Base-by-base conservation (phyloP, 2,888 invertebrate species). In the Amblyjoppa fuscipennis region DNA sequence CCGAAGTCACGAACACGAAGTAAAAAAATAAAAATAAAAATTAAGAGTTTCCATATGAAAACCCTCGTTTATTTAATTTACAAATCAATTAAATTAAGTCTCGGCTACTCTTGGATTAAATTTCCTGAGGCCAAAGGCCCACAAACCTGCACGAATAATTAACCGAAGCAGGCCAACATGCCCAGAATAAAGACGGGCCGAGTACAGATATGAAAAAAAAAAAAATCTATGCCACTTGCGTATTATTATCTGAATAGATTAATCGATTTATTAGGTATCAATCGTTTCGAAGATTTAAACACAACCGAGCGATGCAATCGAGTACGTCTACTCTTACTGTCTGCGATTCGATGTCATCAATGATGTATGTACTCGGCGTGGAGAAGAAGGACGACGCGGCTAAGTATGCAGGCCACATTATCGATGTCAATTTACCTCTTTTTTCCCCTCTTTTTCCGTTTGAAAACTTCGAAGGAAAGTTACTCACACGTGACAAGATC, bases 321-420 rank as follows among this genome's bases (percentile, higher is more conserved):
- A 59, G 59, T 6, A 11, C 25, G 7, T 34, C 31, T 64, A 31
- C 28, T 64, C 34, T 31, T 5, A 34, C 61, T 16, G 34, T 64
- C 34, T 34, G 6, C 53, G 41, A 9, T 11, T 34, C 49, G n/a
- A 49, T 51, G 34, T 51, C 64, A 34, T 64, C 51, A 20, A 75
- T 51, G 66, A 76, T 66, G 45, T 75, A 66, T 66, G 51, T 45
- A 34, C 13, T 20, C 41, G 38, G 41, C 64, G 38, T 51, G 31
- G 28, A 28, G 31, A 11, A 61, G 64, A 51, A 75, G 49, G 61
- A 66, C 49, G 51, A 75, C 61, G 9, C 6, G 61, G 45, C 45
- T 61, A 38, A 49, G 45, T 41, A 41, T 74, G 61, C 73, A 73
- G 73, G 38, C 41, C 61, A 49, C 61, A 45, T 61, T 61, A 16